Evolutionary conservation across 2,888 invertebrate genomes (phyloP).

Genomic region (Erpobdella octoculata): DNA sequence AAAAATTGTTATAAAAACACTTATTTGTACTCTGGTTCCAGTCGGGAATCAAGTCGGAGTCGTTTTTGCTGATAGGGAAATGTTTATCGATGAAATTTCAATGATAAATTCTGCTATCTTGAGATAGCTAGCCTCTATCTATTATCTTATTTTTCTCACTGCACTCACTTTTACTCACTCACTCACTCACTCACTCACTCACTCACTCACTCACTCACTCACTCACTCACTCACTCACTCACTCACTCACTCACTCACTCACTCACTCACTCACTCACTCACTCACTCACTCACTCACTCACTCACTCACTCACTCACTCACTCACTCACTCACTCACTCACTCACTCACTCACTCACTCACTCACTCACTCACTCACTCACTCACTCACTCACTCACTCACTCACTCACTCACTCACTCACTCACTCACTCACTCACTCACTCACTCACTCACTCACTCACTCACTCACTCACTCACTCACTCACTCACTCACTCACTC

Average conservation of each 20-base stretch:
- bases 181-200: not conserved
- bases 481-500: not conserved
- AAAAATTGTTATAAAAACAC: too few relatives aligned
- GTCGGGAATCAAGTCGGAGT: too few relatives aligned
- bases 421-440: not conserved
- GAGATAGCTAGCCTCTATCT: too few relatives aligned
- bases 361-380: not conserved
- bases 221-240: not conserved
- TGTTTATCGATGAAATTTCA: too few relatives aligned
- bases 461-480: conserved; percentile 16
- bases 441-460: conserved; percentile 4
- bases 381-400: not conserved
- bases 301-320: not conserved
- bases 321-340: not conserved
- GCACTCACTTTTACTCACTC: too few relatives aligned
- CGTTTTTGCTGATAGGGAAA: too few relatives aligned
- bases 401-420: not conserved
- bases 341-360: not conserved
- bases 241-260: not conserved
- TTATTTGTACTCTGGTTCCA: too few relatives aligned
- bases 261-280: not conserved
- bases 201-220: not conserved
- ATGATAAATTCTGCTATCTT: too few relatives aligned
- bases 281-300: not conserved
- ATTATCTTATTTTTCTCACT: too few relatives aligned